Conservation (phyloP, 2,888 invertebrate species). For the Synanthedon formicaeformis region DNA sequence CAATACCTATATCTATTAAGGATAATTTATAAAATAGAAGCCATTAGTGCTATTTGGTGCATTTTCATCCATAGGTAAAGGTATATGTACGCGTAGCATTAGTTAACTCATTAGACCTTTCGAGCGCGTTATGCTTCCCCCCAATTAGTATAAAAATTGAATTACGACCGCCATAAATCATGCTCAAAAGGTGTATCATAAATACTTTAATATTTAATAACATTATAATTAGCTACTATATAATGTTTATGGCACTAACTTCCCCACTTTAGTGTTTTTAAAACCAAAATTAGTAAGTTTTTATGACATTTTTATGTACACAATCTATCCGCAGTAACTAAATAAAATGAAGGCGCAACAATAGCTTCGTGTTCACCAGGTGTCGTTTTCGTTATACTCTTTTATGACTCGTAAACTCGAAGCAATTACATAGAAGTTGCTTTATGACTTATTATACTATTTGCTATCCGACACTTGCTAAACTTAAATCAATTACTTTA, state of each 20-base stretch:
- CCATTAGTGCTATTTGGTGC: too few relatives aligned
- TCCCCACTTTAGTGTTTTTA: not conserved
- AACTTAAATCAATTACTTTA: too few relatives aligned
- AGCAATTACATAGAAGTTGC: too few relatives aligned
- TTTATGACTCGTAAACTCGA: too few relatives aligned
- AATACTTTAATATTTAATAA: constrained; percentile 3
- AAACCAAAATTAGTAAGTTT: not conserved
- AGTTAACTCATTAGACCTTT: not conserved
- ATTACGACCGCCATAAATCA: constrained; percentile 2
- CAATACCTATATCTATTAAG: too few relatives aligned
- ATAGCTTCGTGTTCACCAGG: too few relatives aligned
- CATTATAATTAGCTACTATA: constrained; percentile 4
- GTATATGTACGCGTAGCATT: not conserved
- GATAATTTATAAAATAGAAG: too few relatives aligned
- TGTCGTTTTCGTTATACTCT: too few relatives aligned
- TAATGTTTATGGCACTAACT: not conserved
- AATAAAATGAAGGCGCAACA: too few relatives aligned
- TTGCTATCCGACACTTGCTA: too few relatives aligned
- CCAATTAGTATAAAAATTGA: not conserved
- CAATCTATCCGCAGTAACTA: not conserved
- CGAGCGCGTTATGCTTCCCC: not conserved
- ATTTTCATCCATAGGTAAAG: too few relatives aligned
- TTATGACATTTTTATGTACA: not conserved
- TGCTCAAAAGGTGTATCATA: constrained; percentile 1
- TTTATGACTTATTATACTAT: too few relatives aligned